phyloP scores from a whole-genome alignment of 2,113 vertebrate genomes.

The Odontophorus gujanensis region DNA sequence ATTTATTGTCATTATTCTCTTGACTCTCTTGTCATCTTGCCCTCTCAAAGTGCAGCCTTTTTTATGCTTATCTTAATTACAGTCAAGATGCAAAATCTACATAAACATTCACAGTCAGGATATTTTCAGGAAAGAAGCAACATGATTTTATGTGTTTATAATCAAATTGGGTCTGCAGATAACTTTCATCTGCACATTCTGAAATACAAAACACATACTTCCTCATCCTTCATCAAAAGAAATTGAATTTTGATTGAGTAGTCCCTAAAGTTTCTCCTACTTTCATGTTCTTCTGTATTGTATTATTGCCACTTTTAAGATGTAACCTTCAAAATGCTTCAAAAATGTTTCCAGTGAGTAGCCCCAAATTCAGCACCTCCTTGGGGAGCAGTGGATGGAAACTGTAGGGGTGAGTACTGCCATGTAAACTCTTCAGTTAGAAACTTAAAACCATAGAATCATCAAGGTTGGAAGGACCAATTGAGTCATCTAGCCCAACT shows the following conservation, averaged over 20 bases:
- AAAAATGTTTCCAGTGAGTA: not conserved
- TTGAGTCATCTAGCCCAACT: no score
- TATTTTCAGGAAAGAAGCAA: not conserved
- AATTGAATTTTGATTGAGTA: not conserved
- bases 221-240: not conserved
- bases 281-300: not conserved
- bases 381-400: not conserved
- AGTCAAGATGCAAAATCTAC: not conserved
- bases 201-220: not conserved
- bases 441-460: not conserved
- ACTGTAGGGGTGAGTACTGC: not conserved
- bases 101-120: not conserved
- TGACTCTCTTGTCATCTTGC: not conserved
- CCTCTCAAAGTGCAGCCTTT: not conserved
- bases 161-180: not conserved
- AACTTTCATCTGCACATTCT: not conserved
- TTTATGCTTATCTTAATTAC: constrained; percentile 12
- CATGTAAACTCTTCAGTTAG: not conserved
- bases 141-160: not conserved
- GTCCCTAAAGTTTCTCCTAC: not conserved
- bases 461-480: no score
- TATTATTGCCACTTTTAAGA: not conserved
- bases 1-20: not conserved
- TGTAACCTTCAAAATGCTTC: not conserved
- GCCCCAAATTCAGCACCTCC: not conserved